Conservation (phyloP, 2,113 vertebrate genomes). For the Prunella himalayana region DNA sequence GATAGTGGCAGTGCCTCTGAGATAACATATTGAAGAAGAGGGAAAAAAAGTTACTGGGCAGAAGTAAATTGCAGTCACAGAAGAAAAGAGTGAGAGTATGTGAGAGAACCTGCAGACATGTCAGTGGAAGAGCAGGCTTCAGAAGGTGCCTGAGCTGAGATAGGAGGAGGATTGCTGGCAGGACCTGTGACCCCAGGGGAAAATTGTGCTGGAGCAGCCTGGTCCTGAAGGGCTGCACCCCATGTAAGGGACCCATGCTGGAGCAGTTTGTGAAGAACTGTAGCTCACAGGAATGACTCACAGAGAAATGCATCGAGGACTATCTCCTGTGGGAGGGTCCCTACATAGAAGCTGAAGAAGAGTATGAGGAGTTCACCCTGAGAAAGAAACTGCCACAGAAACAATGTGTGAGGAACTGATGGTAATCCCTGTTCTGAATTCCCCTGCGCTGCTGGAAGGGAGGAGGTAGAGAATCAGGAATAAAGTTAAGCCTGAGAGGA, state of each 20-base stretch:
- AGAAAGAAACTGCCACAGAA: neutral
- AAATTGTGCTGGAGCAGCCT: neutral
- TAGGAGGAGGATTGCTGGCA: neutral
- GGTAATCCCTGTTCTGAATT: neutral
- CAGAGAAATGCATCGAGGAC: neutral
- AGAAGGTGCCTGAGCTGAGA: neutral
- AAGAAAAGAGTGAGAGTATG: neutral
- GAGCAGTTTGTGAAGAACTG: neutral
- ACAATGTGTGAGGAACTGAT: neutral
- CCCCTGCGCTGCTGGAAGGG: accelerated
- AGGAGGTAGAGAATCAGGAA: neutral
- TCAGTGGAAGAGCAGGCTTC: neutral
- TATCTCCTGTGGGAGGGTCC: neutral
- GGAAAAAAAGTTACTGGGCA: neutral
- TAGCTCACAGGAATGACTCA: neutral
- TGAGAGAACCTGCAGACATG: neutral
- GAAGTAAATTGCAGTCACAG: neutral
- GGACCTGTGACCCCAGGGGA: neutral
- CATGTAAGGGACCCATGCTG: neutral
- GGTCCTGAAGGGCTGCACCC: neutral
- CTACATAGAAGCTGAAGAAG: neutral
- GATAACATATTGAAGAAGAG: neutral
- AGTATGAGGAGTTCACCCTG: neutral
- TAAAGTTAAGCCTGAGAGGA: neutral
- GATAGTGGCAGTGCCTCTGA: neutral